These are phyloP conservation scores for Macropis europaea DNA, from an alignment of 2,888 invertebrate species.

Conservation along the genomic window DNA sequence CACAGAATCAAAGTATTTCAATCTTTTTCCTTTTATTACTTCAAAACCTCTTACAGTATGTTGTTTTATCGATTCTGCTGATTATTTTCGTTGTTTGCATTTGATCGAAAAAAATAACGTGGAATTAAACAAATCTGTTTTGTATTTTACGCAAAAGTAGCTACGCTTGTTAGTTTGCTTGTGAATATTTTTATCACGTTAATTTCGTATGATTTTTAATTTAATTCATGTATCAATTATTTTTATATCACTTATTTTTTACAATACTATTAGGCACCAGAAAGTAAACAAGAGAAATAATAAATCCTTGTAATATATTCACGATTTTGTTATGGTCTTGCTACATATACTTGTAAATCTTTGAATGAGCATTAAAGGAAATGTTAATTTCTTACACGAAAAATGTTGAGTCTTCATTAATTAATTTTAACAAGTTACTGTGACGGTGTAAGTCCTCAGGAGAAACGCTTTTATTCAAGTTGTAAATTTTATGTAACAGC, in stretches of 20 bases:
- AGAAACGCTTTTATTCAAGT: conserved; percentile 8
- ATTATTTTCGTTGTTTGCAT: conserved; percentile 18
- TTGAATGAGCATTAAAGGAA: conserved; percentile 38
- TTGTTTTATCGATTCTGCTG: conserved; percentile 14
- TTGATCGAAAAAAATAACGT: background rate
- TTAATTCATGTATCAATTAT: conserved; percentile 40
- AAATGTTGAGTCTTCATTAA: conserved; percentile 33
- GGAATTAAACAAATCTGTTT: conserved; percentile 2
- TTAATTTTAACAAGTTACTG: conserved; percentile 32
- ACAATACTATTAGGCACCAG: conserved; percentile 28
- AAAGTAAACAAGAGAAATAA: no score
- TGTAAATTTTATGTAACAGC: background rate
- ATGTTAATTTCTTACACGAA: conserved; percentile 38
- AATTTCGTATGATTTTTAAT: conserved; percentile 18
- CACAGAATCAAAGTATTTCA: conserved; percentile 21
- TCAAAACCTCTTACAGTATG: conserved; percentile 21
- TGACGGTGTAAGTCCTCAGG: conserved; percentile 7
- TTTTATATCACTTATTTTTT: conserved; percentile 31
- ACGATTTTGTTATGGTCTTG: conserved; percentile 25
- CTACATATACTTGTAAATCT: conserved; percentile 41
- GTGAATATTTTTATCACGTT: conserved; percentile 27
- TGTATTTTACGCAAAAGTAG: conserved; percentile 11
- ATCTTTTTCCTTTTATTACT: conserved; percentile 26
- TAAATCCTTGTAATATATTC: conserved; percentile 39
- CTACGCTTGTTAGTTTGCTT: conserved; percentile 18